phyloP scores from a whole-genome alignment of 2,797 vertebrate species.

The Pangasius djambal region DNA sequence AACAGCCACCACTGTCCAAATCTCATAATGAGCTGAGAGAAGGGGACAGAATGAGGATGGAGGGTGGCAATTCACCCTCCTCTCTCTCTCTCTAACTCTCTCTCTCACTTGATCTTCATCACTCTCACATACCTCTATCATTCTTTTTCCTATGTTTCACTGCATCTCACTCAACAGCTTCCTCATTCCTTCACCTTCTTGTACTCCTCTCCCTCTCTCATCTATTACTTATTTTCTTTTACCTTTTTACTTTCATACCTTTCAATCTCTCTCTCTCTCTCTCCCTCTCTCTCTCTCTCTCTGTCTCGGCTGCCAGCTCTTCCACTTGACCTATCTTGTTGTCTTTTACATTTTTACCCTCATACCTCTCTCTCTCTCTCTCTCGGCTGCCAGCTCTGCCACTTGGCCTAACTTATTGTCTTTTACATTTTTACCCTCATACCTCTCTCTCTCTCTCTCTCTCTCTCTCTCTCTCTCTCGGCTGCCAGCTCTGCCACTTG shows the following conservation, averaged over 20 bases:
- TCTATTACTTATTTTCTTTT: not conserved
- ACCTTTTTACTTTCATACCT: not conserved
- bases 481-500: too few species aligned
- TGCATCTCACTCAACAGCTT: not conserved
- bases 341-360: too few species aligned
- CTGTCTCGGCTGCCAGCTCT: too few species aligned
- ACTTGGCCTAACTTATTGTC: too few species aligned
- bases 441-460: not conserved
- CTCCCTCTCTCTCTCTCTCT: not conserved
- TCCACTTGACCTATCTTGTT: too few species aligned
- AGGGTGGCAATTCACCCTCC: slow-evolving; percentile 64
- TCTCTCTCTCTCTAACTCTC: slow-evolving; percentile 52
- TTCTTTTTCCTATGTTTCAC: not conserved
- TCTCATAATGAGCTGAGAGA: slow-evolving; percentile 64
- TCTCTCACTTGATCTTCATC: slow-evolving; percentile 20
- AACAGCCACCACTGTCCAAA: slow-evolving; percentile 66
- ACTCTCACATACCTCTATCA: not conserved
- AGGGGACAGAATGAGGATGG: slow-evolving; percentile 51
- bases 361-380: not conserved
- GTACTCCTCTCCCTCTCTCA: not conserved
- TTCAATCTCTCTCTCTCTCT: not conserved
- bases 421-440: too few species aligned
- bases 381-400: too few species aligned
- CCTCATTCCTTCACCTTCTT: not conserved
- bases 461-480: too few species aligned